Conservation (phyloP, 2,113 vertebrate species). For the Mionectes macconnelli region DNA sequence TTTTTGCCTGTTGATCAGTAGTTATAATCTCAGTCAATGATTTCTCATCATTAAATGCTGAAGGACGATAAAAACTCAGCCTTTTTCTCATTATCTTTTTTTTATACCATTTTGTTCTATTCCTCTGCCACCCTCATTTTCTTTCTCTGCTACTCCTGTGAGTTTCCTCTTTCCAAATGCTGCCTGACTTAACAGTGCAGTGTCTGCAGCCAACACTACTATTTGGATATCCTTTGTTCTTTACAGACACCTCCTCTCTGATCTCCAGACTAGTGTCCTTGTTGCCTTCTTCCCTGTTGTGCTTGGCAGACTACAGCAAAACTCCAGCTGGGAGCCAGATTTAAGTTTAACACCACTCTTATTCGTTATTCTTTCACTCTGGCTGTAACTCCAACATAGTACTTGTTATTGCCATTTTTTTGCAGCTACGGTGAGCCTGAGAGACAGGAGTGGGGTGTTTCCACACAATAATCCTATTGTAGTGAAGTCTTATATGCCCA, state of each 20-base stretch:
- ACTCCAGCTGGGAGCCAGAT: slow-evolving; percentile 8
- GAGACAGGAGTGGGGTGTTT: not conserved
- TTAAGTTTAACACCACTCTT: not conserved
- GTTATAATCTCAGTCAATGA: not conserved
- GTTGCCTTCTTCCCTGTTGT: not conserved
- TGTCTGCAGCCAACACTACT: not conserved
- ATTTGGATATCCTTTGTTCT: slow-evolving; percentile 39
- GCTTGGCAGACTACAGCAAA: not conserved
- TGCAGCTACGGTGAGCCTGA: not conserved
- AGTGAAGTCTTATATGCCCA: slow-evolving; percentile 9
- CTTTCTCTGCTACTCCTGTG: not conserved
- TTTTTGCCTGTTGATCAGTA: not conserved
- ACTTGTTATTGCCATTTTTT: not conserved
- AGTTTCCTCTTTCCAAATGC: not conserved
- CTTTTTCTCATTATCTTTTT: not conserved
- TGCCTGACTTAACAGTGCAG: not conserved
- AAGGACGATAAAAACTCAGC: not conserved
- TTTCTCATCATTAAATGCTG: not conserved
- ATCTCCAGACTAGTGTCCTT: slow-evolving; percentile 23
- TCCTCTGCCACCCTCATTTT: not conserved
- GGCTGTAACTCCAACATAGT: not conserved
- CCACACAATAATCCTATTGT: not conserved
- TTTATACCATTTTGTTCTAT: not conserved
- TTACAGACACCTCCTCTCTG: slow-evolving; percentile 7
- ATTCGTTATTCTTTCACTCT: not conserved